phyloP scores from a whole-genome alignment of 2,113 vertebrate species.

The Malurus cyaneus region DNA sequence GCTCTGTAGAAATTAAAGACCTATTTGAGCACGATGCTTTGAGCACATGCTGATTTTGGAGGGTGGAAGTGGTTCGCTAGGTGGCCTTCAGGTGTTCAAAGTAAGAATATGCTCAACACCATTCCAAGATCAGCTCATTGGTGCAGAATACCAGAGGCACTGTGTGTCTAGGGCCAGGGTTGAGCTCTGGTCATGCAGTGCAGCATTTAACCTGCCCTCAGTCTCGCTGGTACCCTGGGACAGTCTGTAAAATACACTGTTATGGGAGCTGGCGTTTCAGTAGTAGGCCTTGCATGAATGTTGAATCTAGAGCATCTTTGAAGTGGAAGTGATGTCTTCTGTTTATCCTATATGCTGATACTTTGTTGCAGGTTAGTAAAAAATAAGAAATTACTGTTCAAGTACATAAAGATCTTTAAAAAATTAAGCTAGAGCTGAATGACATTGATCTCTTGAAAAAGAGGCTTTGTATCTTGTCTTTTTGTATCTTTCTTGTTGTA shows the following conservation, averaged over 20 bases:
- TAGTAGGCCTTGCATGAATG: not conserved
- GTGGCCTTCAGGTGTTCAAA: not conserved
- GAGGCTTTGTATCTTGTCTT: not conserved
- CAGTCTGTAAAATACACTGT: not conserved
- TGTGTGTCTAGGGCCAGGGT: too few species aligned
- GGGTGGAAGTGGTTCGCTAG: rapidly evolving
- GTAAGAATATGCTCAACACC: rapidly evolving
- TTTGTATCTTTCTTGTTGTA: not conserved
- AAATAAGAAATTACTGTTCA: not conserved
- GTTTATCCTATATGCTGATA: not conserved
- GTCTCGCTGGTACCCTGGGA: not conserved
- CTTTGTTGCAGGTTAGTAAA: not conserved
- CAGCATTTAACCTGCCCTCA: not conserved
- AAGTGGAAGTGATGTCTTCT: not conserved
- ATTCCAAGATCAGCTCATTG: not conserved
- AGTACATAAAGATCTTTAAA: not conserved
- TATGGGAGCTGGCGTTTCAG: not conserved
- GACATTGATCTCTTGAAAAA: not conserved
- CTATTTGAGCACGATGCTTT: not conserved
- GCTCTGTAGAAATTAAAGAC: not conserved
- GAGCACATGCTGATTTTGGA: not conserved
- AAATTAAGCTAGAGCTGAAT: not conserved
- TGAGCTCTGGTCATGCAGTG: not conserved
- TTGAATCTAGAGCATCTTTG: not conserved
- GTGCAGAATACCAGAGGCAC: not conserved